These are phyloP conservation scores for Epirrhoe tristata DNA, from an alignment of 2,888 invertebrate species.

Conservation along the genomic window DNA sequence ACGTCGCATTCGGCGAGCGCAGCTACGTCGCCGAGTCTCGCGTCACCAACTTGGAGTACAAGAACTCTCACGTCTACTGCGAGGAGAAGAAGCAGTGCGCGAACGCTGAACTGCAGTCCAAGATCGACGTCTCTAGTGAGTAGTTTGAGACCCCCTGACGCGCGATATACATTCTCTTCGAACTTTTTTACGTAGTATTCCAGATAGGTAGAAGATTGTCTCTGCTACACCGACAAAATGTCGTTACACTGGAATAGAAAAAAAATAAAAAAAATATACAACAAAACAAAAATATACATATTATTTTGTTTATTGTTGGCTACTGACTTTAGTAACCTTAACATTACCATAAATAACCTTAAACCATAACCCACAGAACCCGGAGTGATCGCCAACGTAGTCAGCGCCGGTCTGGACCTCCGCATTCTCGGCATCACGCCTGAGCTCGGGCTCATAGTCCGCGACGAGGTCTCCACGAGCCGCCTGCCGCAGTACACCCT, in stretches of 20 bases:
- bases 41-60: constrained; percentile 89
- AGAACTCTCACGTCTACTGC: constrained; percentile 89
- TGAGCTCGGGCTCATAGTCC: constrained; percentile 90
- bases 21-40: constrained; percentile 90
- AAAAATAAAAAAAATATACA: too few relatives aligned
- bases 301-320: too few relatives aligned
- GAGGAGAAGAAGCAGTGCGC: constrained; percentile 93
- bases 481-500: constrained; percentile 87
- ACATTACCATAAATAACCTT: background rate
- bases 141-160: too few relatives aligned
- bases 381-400: constrained; percentile 84
- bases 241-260: too few relatives aligned
- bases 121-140: constrained; percentile 77
- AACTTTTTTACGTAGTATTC: too few relatives aligned
- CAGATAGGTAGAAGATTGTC: too few relatives aligned
- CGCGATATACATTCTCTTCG: too few relatives aligned
- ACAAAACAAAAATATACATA: too few relatives aligned
- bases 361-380: constrained; percentile 64
- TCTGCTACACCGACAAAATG: too few relatives aligned
- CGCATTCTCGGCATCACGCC: constrained; percentile 90
- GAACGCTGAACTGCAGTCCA: constrained; percentile 88
- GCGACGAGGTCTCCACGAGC: constrained; percentile 85
- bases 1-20: constrained; percentile 88
- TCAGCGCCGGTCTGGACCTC: constrained; percentile 88
- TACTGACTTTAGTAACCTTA: too few relatives aligned